Evolutionary conservation across 2,888 invertebrate genomes (phyloP), one percentile per base, ranked within the genome.

Genomic region (Pachymerium ferrugineum): DNA sequence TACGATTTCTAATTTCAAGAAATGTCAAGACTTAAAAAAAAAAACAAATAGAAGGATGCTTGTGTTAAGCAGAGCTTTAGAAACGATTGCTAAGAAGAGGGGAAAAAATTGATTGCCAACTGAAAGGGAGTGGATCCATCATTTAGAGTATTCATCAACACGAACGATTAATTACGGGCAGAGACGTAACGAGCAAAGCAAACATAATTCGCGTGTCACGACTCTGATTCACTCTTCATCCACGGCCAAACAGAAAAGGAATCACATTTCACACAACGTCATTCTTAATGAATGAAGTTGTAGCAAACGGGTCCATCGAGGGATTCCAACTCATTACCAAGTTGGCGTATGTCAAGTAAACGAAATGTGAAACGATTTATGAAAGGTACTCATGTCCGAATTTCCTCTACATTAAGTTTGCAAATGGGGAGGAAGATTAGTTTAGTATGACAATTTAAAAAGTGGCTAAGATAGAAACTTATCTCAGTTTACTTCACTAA

Each of bases 201-300:
- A 62, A 62, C 62, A 22, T 62, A 62, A 62, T 62, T 22, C 62
- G 62, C 62, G 28, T 28, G 62, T 62, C 62, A 62, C 62, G 62
- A 62, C 62, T 62, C 62, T 25, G 62, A 62, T 62, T 62, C 62
- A 62, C 25, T 47, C 47, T 16, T 62, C 62, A 38, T 38, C 38
- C 14, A 16, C 38, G 25, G 62, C 28, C 62, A 62, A 62, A 62
- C 62, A 62, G 62, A 62, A 62, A 62, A 62, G 62, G 62, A 62
- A 25, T 62, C 28, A 25, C 25, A 25, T 62, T 62, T 62, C 62
- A 54, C 19, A 22, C 22, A 16, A 16, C 47, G 16, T 54, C 47
- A 62, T 25, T 62, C 62, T 22, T 62, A 25, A 62, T 62, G 62
- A 62, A 62, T 62, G 10, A 62, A 62, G 25, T 62, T 28, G 10